phyloP scores from a whole-genome alignment of 2,888 invertebrate genomes.

The Diarsia rubi region DNA sequence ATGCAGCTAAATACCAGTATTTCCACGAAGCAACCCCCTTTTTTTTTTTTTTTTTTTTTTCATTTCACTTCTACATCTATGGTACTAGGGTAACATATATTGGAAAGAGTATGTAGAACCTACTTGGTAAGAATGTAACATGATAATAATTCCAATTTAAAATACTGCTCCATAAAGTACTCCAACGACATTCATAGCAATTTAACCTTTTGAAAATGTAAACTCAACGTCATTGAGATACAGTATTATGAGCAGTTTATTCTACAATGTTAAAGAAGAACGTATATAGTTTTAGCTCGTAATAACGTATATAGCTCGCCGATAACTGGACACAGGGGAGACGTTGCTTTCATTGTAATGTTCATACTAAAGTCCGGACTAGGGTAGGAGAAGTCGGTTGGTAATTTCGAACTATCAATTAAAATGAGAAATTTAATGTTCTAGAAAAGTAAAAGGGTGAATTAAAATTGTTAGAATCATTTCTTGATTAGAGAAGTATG shows the following conservation, averaged over 20 bases:
- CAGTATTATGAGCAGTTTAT: slow-evolving; percentile 42
- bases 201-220: slow-evolving; percentile 38
- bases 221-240: slow-evolving; percentile 16
- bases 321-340: slow-evolving; percentile 46
- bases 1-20: not conserved
- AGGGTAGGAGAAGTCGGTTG: slow-evolving; percentile 2
- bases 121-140: slow-evolving; percentile 20
- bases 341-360: slow-evolving; percentile 49
- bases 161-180: slow-evolving; percentile 27
- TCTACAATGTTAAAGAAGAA: slow-evolving; percentile 46
- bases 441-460: not conserved
- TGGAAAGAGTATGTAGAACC: not conserved
- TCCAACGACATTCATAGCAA: slow-evolving; percentile 32
- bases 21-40: not conserved
- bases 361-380: slow-evolving; percentile 41
- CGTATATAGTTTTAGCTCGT: slow-evolving; percentile 54
- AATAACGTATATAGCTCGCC: too few species aligned
- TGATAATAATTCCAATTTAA: slow-evolving; percentile 24
- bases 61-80: not conserved
- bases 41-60: too few species aligned
- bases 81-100: not conserved
- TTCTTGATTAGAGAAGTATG: too few species aligned
- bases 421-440: not conserved
- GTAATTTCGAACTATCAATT: slow-evolving; percentile 7
- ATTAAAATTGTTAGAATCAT: not conserved